Base-by-base conservation (phyloP, 1,140 invertebrate genomes). In the Drosophila nigromelanica region DNA sequence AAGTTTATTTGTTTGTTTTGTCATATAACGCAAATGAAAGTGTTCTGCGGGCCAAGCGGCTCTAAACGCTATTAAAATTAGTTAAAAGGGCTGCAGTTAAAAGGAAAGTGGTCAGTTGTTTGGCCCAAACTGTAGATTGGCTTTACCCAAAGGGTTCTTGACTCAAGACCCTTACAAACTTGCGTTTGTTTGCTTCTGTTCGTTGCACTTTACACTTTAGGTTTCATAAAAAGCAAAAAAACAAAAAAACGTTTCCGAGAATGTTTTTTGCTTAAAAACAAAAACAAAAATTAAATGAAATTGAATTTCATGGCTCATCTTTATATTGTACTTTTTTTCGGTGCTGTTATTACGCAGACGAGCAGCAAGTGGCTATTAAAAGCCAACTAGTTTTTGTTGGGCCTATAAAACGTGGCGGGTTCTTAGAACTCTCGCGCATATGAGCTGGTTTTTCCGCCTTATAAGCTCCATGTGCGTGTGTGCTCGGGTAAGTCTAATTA, bases 291-390 rank as follows among this genome's bases (percentile, higher is more conserved):
- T 67, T 55, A 66, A 80, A 81, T 83, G 67, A 86, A 86, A 85
- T 85, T 73, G 77, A 85, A 86, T 80, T 85, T 87, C 70, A 86
- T 86, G 80, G 66, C 73, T 79, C 74, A 68, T 64, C 47, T 43
- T 62, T 58, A 7, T 35, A 35, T 35, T 35, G 33, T 35, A 11
- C 30, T 56, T 58, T 51, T 51, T 59, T 62, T 70, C 30, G 55
- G 54, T 10, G 15, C 39, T 55, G 61, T 61, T 85, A 80, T 85
- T 85, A 83, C 80, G 78, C 69, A 30, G 76, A 67, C 76, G 50
- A 59, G 75, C 39, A 47, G 72, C 75, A 73, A 59, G 66, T 81
- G 62, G 35, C 76, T 62, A 85, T 83, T 80, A 83, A 83, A 85
- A 71, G 48, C 61, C 58, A 83, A 83, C 80, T 67, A 72, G 78